A percentile compares a stretch with the other conserved stretches of the same genome.
Conservation (phyloP, 2,113 vertebrate genomes). For the Oenanthe oenanthe region DNA sequence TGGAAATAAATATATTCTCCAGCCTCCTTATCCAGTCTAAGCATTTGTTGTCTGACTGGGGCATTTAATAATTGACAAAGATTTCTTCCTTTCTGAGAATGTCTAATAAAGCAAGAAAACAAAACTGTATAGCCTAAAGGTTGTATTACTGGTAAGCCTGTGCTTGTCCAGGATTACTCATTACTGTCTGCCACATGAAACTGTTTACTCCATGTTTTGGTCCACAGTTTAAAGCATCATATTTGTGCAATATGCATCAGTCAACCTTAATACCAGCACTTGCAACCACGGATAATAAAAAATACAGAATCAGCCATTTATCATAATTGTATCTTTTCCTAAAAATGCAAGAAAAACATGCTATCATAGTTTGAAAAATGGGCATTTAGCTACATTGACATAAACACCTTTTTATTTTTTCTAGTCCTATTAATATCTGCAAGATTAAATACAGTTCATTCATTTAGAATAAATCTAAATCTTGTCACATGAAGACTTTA, state of each 20-base stretch:
- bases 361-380: not conserved
- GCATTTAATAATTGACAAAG: not conserved
- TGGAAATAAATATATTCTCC: not conserved
- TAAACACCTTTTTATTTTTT: not conserved
- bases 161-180: not conserved
- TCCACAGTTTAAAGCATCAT: not conserved
- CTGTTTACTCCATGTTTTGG: not conserved
- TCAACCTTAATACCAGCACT: not conserved
- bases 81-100: not conserved
- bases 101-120: not conserved
- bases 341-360: not conserved
- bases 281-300: not conserved
- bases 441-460: not conserved
- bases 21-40: not conserved
- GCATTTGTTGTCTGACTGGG: accelerated
- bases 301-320: not conserved
- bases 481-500: not conserved
- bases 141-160: not conserved
- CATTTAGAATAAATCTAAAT: not conserved
- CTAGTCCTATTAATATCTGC: not conserved
- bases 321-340: not conserved
- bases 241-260: not conserved
- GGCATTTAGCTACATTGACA: not conserved
- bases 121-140: not conserved
- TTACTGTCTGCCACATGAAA: not conserved